Conservation (phyloP, 2,113 vertebrate genomes). For the Nothocercus nigrocapillus region DNA sequence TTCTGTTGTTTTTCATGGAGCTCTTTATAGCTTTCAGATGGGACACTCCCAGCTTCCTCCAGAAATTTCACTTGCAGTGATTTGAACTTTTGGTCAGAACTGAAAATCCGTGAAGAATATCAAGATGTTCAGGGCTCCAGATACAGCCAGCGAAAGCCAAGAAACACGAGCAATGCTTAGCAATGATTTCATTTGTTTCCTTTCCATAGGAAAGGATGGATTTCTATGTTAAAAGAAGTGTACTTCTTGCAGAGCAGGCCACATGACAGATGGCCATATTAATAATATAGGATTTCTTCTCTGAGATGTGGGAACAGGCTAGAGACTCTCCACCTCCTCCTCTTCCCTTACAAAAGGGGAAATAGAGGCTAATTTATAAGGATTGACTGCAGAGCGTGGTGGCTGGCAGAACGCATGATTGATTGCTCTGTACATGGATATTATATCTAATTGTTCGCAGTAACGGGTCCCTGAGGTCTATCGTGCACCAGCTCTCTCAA, state of each 20-base stretch:
- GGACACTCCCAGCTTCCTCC: conserved; percentile 41
- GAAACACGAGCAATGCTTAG: background rate
- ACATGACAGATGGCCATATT: background rate
- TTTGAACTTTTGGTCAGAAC: conserved; percentile 55
- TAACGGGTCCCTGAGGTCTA: background rate
- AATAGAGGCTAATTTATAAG: background rate
- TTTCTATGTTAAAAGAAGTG: background rate
- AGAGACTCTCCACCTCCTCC: background rate
- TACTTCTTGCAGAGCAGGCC: background rate
- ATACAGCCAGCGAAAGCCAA: background rate
- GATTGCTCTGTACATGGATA: background rate
- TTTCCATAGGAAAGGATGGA: conserved; percentile 30
- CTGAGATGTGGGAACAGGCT: background rate
- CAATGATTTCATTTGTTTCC: background rate
- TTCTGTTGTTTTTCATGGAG: conserved; percentile 32
- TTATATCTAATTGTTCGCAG: background rate
- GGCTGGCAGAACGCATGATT: background rate
- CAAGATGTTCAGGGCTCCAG: background rate
- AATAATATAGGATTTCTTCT: conserved; percentile 4
- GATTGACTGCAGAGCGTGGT: background rate
- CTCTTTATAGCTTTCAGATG: conserved; percentile 66
- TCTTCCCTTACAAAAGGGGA: background rate
- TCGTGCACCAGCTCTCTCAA: background rate
- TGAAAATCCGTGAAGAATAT: background rate
- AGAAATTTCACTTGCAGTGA: conserved; percentile 40